A percentile compares a stretch with the other conserved stretches of the same genome.
Evolutionary conservation across 2,797 vertebrate species (phyloP).

Genomic region (Catharus ustulatus): DNA sequence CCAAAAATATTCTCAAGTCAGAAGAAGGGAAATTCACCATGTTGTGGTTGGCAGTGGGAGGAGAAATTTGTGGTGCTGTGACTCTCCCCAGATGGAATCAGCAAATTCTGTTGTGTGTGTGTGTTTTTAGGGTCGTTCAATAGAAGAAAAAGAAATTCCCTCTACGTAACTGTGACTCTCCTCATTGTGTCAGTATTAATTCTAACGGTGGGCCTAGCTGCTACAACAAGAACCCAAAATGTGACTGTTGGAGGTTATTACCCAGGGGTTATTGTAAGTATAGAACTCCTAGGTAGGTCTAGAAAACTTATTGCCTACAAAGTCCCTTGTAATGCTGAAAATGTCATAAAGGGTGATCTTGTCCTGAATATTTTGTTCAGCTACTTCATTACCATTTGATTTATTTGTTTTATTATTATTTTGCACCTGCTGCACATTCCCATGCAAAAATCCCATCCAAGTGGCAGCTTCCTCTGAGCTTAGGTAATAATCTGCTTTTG

Average conservation of each 20-base stretch:
- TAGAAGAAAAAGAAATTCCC: conserved; percentile 95
- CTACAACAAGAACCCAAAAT: conserved; percentile 97
- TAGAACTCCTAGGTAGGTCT: conserved; percentile 66
- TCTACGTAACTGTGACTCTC: conserved; percentile 92
- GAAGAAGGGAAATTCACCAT: neutral
- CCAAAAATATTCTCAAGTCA: neutral
- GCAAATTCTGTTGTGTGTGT: conserved; percentile 69
- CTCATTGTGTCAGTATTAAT: conserved; percentile 95
- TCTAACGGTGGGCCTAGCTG: conserved; percentile 93
- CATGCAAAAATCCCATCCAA: conserved; percentile 44
- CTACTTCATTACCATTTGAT: conserved; percentile 59
- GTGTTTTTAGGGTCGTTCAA: conserved; percentile 90
- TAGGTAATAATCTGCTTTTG: neutral
- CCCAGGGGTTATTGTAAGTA: conserved; percentile 97
- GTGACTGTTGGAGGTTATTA: conserved; percentile 98
- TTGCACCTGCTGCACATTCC: conserved; percentile 57
- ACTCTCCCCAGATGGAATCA: conserved; percentile 42
- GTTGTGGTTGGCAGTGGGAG: neutral
- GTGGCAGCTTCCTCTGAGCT: conserved; percentile 1
- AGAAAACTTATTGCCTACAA: conserved; percentile 48
- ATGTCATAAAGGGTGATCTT: conserved; percentile 30
- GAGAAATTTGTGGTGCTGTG: neutral
- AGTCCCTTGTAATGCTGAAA: conserved; percentile 39
- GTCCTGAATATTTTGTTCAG: conserved; percentile 51
- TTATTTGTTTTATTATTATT: conserved; percentile 59